A percentile compares a stretch with the other conserved stretches of the same genome.
Conservation (phyloP, 2,888 invertebrate species). For the Leptopterna dolabrata region DNA sequence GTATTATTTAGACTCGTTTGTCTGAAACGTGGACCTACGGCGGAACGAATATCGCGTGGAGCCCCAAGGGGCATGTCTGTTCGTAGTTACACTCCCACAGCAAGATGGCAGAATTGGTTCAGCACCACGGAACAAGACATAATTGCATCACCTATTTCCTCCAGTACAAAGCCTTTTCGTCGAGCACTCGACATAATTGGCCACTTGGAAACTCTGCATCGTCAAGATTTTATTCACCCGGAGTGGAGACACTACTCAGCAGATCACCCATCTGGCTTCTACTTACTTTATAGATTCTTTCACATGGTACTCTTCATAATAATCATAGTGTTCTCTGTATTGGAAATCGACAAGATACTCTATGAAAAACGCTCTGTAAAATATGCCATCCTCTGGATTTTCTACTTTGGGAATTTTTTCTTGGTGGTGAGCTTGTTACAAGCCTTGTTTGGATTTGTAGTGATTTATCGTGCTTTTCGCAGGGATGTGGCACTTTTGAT, state of each 20-base stretch:
- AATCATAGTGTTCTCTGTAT: background rate
- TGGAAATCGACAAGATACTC: background rate
- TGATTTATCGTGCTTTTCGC: background rate
- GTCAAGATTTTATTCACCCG: slow-evolving; percentile 9
- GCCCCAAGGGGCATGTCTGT: too few relatives aligned
- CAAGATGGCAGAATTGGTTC: background rate
- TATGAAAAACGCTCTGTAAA: background rate
- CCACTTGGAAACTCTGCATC: background rate
- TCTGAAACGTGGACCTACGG: background rate
- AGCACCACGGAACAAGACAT: background rate
- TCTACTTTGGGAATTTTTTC: slow-evolving; percentile 43
- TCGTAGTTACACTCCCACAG: background rate
- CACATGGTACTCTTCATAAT: slow-evolving; percentile 13
- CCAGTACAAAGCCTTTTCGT: background rate
- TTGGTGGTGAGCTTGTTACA: slow-evolving; percentile 30
- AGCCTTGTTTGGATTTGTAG: slow-evolving; percentile 10
- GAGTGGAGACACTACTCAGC: slow-evolving; percentile 9
- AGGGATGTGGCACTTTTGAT: background rate
- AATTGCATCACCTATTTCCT: background rate
- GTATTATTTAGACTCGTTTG: background rate
- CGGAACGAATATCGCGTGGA: background rate
- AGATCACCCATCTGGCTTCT: background rate
- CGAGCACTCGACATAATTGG: background rate
- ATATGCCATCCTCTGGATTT: slow-evolving; percentile 28
- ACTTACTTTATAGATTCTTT: background rate